Evolutionary conservation across 1,140 invertebrate genomes (phyloP).

Genomic region (Neomicropteryx cornuta): DNA sequence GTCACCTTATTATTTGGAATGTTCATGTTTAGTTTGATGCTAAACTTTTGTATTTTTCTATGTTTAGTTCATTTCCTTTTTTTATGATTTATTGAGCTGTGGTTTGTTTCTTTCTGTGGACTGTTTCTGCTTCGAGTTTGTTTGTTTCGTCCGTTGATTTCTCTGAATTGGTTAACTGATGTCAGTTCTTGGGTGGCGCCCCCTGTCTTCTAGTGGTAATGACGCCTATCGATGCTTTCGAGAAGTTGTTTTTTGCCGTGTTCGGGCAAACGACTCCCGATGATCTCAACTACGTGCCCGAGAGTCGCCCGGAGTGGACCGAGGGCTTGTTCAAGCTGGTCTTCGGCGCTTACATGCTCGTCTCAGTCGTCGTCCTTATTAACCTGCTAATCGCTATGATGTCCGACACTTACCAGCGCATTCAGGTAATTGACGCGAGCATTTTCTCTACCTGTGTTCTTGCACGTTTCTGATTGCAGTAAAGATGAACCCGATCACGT

Average conservation of each 20-base stretch:
- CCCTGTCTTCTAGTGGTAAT: conserved; percentile 69
- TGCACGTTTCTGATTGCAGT: conserved; percentile 62
- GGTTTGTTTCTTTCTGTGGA: too few species aligned
- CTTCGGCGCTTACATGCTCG: conserved; percentile 95
- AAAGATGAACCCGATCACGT: conserved; percentile 75
- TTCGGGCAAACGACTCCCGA: conserved; percentile 92
- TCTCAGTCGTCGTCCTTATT: conserved; percentile 94
- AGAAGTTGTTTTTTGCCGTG: conserved; percentile 95
- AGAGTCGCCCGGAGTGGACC: conserved; percentile 57
- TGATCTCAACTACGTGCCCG: conserved; percentile 61
- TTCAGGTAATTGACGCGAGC: conserved; percentile 59
- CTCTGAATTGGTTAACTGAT: too few species aligned
- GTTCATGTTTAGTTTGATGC: too few species aligned
- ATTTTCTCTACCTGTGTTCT: conserved; percentile 20
- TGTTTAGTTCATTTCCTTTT: too few species aligned
- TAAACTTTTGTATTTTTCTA: too few species aligned
- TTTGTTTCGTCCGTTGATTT: too few species aligned
- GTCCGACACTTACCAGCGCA: conserved; percentile 98
- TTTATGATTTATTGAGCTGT: too few species aligned
- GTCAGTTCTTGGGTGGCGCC: too few species aligned
- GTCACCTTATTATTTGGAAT: too few species aligned
- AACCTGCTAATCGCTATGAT: conserved; percentile 99
- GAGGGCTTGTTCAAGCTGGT: conserved; percentile 73
- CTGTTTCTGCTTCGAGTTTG: too few species aligned
- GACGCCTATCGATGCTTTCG: conserved; percentile 83